Conservation (phyloP, 1,140 invertebrate genomes). For the Mercenaria mercenaria region DNA sequence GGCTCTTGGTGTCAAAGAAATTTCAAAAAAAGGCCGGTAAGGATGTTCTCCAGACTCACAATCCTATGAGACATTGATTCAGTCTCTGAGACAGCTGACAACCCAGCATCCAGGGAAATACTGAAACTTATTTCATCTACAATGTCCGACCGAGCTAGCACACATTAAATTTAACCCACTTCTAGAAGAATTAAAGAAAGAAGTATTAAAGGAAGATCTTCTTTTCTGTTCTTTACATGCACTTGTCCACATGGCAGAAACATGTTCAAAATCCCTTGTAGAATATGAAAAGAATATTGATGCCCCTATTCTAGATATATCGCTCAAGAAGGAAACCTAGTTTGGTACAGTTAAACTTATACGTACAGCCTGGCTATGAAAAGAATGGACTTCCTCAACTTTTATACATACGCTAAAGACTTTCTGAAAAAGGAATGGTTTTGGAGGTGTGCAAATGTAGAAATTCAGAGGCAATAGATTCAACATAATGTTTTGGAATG, state of each 20-base stretch:
- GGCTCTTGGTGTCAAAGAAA: too few relatives aligned
- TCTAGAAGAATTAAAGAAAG: constrained; percentile 38
- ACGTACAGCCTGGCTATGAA: background rate
- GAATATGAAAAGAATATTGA: constrained; percentile 15
- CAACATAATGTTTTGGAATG: too few relatives aligned
- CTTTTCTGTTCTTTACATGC: constrained; percentile 51
- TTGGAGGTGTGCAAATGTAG: too few relatives aligned
- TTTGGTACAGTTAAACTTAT: background rate
- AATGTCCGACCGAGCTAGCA: constrained; percentile 51
- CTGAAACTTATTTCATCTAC: constrained; percentile 38
- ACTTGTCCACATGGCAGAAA: constrained; percentile 46
- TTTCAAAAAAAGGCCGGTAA: too few relatives aligned
- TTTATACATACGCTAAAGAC: too few relatives aligned
- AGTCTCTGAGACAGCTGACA: too few relatives aligned
- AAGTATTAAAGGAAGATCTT: constrained; percentile 45
- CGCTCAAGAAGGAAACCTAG: background rate
- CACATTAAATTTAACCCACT: constrained; percentile 48
- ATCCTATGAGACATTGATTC: too few relatives aligned
- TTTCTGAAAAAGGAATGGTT: too few relatives aligned
- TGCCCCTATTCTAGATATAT: constrained; percentile 17
- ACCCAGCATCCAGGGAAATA: too few relatives aligned
- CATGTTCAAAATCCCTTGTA: background rate
- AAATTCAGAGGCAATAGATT: too few relatives aligned
- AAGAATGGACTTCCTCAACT: too few relatives aligned
- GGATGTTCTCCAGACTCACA: too few relatives aligned